These are phyloP conservation scores for Agrypnus murinus DNA, from an alignment of 2,888 invertebrate genomes.

Conservation along the genomic window DNA sequence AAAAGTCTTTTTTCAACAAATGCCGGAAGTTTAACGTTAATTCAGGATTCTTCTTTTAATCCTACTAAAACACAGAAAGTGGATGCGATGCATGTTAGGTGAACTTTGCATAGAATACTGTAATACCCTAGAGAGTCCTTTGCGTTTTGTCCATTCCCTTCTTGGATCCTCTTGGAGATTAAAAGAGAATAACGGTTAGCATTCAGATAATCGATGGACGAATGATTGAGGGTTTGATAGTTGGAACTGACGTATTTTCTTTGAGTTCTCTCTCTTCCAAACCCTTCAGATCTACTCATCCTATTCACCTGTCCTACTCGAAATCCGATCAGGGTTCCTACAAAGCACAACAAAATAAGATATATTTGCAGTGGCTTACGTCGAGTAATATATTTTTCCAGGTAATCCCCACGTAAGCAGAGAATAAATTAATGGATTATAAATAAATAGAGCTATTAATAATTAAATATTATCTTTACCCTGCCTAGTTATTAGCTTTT, in stretches of 20 bases:
- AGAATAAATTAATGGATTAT: constrained; percentile 12
- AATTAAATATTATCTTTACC: neutral
- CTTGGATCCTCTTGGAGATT: constrained; percentile 24
- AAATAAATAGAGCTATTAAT: neutral
- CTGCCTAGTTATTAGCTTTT: neutral
- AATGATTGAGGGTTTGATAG: constrained; percentile 25
- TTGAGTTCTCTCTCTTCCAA: constrained; percentile 16
- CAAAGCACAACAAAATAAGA: constrained; percentile 16
- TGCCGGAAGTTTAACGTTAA: constrained; percentile 28
- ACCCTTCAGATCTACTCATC: constrained; percentile 26
- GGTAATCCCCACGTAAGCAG: neutral
- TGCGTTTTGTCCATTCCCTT: constrained; percentile 18
- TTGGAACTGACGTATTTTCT: constrained; percentile 29
- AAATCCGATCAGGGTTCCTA: constrained; percentile 20
- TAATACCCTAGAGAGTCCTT: constrained; percentile 24
- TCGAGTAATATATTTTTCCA: constrained; percentile 13
- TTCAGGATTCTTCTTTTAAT: constrained; percentile 21
- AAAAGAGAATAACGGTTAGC: constrained; percentile 20
- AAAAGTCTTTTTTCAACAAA: constrained; percentile 15
- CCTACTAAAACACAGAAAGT: constrained; percentile 7
- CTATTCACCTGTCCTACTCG: constrained; percentile 21
- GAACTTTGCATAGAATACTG: constrained; percentile 16
- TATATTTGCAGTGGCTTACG: constrained; percentile 20
- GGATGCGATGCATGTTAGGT: constrained; percentile 19
- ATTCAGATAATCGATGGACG: constrained; percentile 25